phyloP scores from a whole-genome alignment of 2,113 vertebrate genomes.

The Anhinga rufa region DNA sequence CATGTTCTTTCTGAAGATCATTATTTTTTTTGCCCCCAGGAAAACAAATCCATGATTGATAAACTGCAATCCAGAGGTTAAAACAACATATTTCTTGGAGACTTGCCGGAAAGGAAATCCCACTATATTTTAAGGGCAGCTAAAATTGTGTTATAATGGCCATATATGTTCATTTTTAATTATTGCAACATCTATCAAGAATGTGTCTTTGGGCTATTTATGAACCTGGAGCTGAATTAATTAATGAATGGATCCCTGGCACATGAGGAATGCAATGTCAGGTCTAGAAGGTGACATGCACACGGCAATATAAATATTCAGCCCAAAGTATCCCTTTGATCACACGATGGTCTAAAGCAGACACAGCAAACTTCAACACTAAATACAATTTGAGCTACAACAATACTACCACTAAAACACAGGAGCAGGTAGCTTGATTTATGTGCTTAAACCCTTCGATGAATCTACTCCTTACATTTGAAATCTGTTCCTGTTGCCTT shows the following conservation, averaged over 20 bases:
- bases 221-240: not conserved
- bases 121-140: not conserved
- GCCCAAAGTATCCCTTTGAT: not conserved
- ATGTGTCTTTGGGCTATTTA: not conserved
- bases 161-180: not conserved
- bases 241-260: no score
- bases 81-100: not conserved
- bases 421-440: not conserved
- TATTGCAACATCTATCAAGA: not conserved
- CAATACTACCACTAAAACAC: not conserved
- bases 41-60: constrained; percentile 15
- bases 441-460: not conserved
- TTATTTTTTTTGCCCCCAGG: not conserved
- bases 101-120: not conserved
- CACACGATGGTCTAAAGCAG: not conserved
- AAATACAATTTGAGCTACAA: not conserved
- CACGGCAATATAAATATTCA: not conserved
- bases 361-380: not conserved
- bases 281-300: not conserved
- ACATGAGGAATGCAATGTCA: not conserved
- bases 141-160: not conserved
- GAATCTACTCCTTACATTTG: not conserved
- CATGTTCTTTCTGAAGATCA: not conserved
- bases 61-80: not conserved
- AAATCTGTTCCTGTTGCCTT: not conserved